Percentiles rank a stretch among this genome's conserved stretches.
Conservation (phyloP, 2,113 vertebrate species). For the Manacus vitellinus region DNA sequence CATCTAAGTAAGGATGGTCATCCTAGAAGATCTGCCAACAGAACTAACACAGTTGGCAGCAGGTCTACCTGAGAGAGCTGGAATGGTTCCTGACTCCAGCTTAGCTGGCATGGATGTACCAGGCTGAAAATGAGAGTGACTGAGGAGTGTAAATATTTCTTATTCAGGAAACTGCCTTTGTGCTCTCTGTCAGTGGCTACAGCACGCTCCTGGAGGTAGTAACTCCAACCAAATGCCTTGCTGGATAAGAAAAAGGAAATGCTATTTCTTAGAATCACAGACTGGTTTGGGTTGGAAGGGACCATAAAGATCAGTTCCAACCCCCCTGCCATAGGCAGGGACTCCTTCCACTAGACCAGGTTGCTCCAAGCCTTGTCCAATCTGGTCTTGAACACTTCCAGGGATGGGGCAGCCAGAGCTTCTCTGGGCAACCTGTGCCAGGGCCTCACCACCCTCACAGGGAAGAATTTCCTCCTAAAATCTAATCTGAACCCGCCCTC, state of each 20-base stretch:
- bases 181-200: not conserved
- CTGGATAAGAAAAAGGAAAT: not conserved
- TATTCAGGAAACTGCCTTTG: not conserved
- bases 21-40: not conserved
- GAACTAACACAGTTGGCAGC: not conserved
- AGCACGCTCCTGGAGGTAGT: not conserved
- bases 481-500: not conserved
- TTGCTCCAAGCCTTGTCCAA: accelerated
- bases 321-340: not conserved
- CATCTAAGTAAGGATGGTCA: not conserved
- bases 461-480: not conserved
- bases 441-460: accelerated
- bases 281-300: not conserved
- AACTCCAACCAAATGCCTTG: not conserved
- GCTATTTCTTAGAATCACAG: not conserved
- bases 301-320: not conserved
- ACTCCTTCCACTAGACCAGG: not conserved
- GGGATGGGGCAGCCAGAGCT: not conserved
- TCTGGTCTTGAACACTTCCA: accelerated
- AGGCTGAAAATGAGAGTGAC: not conserved
- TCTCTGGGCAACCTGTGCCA: accelerated
- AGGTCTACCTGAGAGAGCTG: not conserved
- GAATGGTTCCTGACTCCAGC: not conserved
- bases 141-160: not conserved
- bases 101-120: not conserved